phyloP scores from a whole-genome alignment of 2,113 vertebrate genomes.

The Alligator mississippiensis region DNA sequence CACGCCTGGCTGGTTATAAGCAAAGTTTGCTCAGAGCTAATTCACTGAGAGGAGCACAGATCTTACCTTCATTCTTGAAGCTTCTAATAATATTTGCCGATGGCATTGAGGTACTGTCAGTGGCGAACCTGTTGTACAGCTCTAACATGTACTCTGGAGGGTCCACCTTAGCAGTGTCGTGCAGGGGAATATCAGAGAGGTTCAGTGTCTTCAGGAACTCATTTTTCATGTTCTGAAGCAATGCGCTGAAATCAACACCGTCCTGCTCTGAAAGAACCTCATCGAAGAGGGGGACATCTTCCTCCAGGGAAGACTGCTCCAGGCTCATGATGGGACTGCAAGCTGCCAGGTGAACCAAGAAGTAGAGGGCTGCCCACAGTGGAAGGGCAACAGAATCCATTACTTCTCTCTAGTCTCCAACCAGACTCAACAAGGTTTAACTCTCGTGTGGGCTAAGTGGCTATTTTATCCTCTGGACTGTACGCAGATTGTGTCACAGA shows the following conservation, averaged over 20 bases:
- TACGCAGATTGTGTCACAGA: conserved; percentile 79
- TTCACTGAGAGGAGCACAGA: neutral
- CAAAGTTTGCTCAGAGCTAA: accelerated
- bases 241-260: conserved; percentile 84
- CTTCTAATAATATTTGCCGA: conserved; percentile 95
- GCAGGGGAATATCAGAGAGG: conserved; percentile 84
- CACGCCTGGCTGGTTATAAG: neutral
- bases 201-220: conserved; percentile 93
- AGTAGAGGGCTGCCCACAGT: conserved; percentile 69
- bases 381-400: conserved; percentile 72
- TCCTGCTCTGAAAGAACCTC: conserved; percentile 90
- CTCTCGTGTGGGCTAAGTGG: conserved; percentile 69
- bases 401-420: conserved; percentile 45
- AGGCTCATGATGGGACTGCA: conserved; percentile 88
- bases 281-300: conserved; percentile 86
- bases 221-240: conserved; percentile 90
- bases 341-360: conserved; percentile 71
- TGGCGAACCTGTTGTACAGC: conserved; percentile 96
- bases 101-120: conserved; percentile 90
- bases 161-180: conserved; percentile 83
- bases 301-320: conserved; percentile 85
- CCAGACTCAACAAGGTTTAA: conserved; percentile 64
- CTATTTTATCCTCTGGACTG: conserved; percentile 76
- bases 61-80: conserved; percentile 97
- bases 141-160: conserved; percentile 98